Evolutionary conservation across 2,113 vertebrate species (phyloP), one percentile per base, ranked within the genome.

Genomic region (Parus major): DNA sequence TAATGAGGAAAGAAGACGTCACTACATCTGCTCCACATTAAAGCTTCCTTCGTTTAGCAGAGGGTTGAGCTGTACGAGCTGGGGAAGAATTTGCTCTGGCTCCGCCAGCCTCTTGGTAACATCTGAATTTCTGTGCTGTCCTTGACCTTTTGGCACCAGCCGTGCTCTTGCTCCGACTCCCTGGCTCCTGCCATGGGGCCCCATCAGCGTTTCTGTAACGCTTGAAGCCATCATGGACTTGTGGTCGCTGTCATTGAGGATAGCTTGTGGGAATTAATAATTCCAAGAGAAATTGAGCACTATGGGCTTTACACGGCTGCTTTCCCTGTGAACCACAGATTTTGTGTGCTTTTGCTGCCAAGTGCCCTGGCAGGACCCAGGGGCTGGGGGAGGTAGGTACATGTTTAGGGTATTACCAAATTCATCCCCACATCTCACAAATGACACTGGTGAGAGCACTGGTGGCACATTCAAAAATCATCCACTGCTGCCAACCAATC

Each of bases 21-120:
- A 47, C 81, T 87, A 68, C 94, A 93, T 93, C 95, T 95, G 95
- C 94, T 96, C 86, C 70, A 17, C 55, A 91, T 95, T 97, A 91
- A 72, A 72, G 53, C 61, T 69, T 60, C 82, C 65, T 80, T 95
- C 84, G 2, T 76, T 85, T 47, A 82, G 81, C 2, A 0, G 33
- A 90, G 55, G 50, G 46, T 75, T 78, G 77, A 88, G 69, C 76
- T 52, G 24, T 20, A 63, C 0, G 3, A 64, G 80, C 82, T 16
- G 3, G 46, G 57, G 78, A 91, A 79, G 89, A 89, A 93, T 95
- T 91, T 73, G 77, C 89, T 89, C 77, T 72, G 93, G 86, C 91
- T 91, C 86, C 31, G 0, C 56, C 84, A 78, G 86, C 81, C 91
- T 79, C 89, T 33, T 1, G 0, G 77, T 86, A 94, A 92, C 91